phyloP scores from a whole-genome alignment of 2,888 invertebrate genomes.

The Eristalis tenax region DNA sequence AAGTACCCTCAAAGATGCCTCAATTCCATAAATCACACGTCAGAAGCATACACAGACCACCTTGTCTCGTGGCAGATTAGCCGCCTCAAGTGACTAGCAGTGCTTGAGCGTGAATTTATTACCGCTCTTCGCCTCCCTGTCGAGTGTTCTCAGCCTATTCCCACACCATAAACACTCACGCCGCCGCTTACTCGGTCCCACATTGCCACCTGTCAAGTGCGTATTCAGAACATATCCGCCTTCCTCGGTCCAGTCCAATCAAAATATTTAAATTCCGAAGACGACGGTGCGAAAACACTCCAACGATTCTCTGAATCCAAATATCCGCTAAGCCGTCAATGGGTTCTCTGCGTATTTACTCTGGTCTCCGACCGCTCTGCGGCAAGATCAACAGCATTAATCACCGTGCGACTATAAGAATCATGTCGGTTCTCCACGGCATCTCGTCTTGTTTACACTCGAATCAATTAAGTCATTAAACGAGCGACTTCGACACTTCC shows the following conservation, averaged over 20 bases:
- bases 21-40: background rate
- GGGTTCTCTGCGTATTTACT: background rate
- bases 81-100: background rate
- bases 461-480: background rate
- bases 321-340: background rate
- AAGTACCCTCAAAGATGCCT: background rate
- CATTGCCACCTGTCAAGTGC: background rate
- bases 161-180: background rate
- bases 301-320: background rate
- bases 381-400: background rate
- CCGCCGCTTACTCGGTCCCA: background rate
- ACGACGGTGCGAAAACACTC: background rate
- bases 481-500: background rate
- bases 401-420: background rate
- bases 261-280: background rate
- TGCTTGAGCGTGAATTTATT: background rate
- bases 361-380: background rate
- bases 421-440: background rate
- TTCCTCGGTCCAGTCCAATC: background rate
- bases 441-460: background rate
- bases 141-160: background rate
- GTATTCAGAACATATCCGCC: background rate
- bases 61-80: background rate
- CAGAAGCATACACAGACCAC: background rate
- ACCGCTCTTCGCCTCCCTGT: background rate